Conservation (phyloP, 2,113 vertebrate genomes). For the Cynocephalus volans region DNA sequence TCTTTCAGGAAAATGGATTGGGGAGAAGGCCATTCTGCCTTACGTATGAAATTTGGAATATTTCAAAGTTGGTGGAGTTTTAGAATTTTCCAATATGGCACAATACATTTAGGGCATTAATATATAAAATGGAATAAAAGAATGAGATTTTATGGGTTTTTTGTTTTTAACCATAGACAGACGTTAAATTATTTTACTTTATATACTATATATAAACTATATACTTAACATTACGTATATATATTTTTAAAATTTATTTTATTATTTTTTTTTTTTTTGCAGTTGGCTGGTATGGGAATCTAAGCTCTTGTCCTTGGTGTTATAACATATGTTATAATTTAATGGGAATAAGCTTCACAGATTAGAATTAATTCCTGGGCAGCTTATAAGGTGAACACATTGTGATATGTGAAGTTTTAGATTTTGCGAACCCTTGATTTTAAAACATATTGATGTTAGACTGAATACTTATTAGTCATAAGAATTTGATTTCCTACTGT, state of each 20-base stretch:
- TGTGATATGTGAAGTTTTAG: neutral
- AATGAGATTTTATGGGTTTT: neutral
- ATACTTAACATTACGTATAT: too few relatives aligned
- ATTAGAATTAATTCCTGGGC: neutral
- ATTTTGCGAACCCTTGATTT: conserved; percentile 28
- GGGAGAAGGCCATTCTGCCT: neutral
- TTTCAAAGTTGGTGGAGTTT: conserved; percentile 39
- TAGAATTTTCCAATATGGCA: neutral
- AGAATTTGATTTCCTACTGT: neutral
- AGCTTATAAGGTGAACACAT: neutral
- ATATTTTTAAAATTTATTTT: too few relatives aligned
- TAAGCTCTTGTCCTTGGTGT: too few relatives aligned
- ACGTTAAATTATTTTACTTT: conserved; percentile 4
- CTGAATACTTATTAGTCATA: neutral
- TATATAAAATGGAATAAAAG: neutral
- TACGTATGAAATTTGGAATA: neutral
- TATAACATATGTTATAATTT: neutral
- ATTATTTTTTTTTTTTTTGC: neutral
- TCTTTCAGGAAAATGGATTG: neutral
- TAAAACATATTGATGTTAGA: conserved; percentile 10
- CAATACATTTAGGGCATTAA: neutral
- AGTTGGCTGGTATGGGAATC: too few relatives aligned
- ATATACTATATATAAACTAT: neutral
- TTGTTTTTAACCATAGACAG: neutral
- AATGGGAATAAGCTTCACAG: neutral